These are phyloP conservation scores for Osmerus eperlanus DNA, from an alignment of 2,113 vertebrate genomes.

Conservation along the genomic window DNA sequence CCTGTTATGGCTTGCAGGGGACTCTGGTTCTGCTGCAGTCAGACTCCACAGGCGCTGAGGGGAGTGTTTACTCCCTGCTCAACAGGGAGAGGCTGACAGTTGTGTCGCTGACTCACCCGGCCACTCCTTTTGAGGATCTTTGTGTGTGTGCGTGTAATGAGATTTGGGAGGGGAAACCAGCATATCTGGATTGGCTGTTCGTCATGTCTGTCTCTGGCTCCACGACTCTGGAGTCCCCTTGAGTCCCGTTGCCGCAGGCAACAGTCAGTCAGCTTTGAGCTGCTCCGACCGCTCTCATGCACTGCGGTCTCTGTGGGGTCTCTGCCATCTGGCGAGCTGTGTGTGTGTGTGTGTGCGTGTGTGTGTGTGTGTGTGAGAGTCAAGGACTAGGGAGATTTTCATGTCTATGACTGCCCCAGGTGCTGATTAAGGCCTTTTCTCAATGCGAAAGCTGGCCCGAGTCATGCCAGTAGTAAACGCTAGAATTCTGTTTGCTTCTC, in stretches of 20 bases:
- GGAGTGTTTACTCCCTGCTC: conserved; percentile 39
- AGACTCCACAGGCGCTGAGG: conserved; percentile 36
- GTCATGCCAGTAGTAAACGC: too few relatives aligned
- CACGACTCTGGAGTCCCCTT: conserved; percentile 18
- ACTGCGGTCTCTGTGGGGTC: conserved; percentile 42
- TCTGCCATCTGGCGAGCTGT: conserved; percentile 50
- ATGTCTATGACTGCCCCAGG: conserved; percentile 1
- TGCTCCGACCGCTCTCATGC: conserved; percentile 35
- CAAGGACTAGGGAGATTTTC: background rate
- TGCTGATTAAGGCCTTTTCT: background rate
- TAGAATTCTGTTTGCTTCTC: too few relatives aligned
- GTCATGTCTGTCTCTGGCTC: conserved; percentile 34
- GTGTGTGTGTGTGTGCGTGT: conserved; percentile 17
- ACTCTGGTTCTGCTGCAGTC: conserved; percentile 27
- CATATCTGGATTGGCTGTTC: conserved; percentile 39
- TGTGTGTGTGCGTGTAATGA: conserved; percentile 32
- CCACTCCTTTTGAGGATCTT: conserved; percentile 10
- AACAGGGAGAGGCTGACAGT: conserved; percentile 34
- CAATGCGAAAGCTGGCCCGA: too few relatives aligned
- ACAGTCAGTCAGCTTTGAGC: conserved; percentile 30
- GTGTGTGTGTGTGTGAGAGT: conserved; percentile 17
- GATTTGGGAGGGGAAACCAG: conserved; percentile 48
- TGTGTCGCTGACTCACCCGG: conserved; percentile 45
- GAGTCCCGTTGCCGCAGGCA: conserved; percentile 31
- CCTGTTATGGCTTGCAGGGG: conserved; percentile 14